Evolutionary conservation across 2,888 invertebrate genomes (phyloP).

Genomic region (Emmelina monodactyla): DNA sequence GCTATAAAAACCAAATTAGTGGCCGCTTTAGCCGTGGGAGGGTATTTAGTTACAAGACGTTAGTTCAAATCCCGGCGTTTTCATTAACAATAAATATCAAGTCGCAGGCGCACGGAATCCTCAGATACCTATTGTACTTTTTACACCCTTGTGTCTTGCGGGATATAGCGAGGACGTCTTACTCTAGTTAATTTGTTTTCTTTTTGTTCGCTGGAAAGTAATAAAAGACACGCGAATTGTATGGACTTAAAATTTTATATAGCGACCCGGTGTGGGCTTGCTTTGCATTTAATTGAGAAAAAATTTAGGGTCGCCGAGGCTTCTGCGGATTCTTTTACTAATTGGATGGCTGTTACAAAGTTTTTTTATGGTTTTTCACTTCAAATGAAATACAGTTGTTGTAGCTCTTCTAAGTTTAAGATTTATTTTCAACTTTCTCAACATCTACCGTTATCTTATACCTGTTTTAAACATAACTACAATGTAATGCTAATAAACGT

Average conservation of each 20-base stretch:
- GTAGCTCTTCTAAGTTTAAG: neutral
- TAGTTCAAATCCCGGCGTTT: conserved; percentile 66
- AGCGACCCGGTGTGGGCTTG: conserved; percentile 49
- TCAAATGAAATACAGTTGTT: neutral
- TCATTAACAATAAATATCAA: conserved; percentile 69
- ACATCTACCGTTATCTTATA: no score
- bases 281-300: conserved; percentile 64
- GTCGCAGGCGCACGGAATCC: conserved; percentile 59
- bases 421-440: neutral
- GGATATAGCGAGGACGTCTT: conserved; percentile 43
- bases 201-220: conserved; percentile 61
- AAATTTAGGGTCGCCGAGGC: conserved; percentile 59
- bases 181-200: conserved; percentile 57
- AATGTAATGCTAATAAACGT: no score
- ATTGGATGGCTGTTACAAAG: conserved; percentile 61
- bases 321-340: conserved; percentile 63
- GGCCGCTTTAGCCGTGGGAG: conserved; percentile 66
- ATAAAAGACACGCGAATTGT: conserved; percentile 66
- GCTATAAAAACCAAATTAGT: conserved; percentile 69
- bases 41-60: conserved; percentile 68
- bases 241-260: conserved; percentile 65
- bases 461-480: no score
- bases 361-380: conserved; percentile 50
- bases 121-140: conserved; percentile 67
- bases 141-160: conserved; percentile 64